These are phyloP conservation scores for Aphelocoma californica DNA, from an alignment of 2,797 vertebrate species.

Conservation along the genomic window DNA sequence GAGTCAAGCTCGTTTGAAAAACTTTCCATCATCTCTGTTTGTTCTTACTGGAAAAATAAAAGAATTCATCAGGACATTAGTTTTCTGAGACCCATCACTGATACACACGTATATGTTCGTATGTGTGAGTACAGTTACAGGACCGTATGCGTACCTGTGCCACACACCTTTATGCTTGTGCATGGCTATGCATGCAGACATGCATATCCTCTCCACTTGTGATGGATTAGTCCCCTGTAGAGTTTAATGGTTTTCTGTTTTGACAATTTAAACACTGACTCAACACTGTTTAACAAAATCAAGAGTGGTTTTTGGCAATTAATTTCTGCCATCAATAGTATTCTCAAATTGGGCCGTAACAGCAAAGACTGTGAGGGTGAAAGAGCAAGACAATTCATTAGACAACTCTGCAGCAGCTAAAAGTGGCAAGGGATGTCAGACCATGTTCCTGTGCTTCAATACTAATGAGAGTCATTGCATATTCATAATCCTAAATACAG, in stretches of 20 bases:
- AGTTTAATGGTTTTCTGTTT: constrained; percentile 71
- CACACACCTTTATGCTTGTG: not conserved
- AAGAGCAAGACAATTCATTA: constrained; percentile 86
- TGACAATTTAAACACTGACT: constrained; percentile 68
- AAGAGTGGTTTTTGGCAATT: constrained; percentile 70
- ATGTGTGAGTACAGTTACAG: not conserved
- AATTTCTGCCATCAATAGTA: constrained; percentile 74
- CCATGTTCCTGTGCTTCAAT: constrained; percentile 76
- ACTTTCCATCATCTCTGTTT: constrained; percentile 42
- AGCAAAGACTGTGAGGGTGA: constrained; percentile 70
- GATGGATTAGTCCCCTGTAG: constrained; percentile 30
- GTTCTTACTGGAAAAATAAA: constrained; percentile 47
- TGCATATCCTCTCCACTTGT: not conserved
- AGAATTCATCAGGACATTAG: constrained; percentile 28
- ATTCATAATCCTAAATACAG: constrained; percentile 88
- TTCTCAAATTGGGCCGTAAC: constrained; percentile 73
- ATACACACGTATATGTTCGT: rapidly evolving
- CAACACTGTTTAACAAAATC: constrained; percentile 72
- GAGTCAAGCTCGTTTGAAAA: constrained; percentile 57
- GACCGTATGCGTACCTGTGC: not conserved
- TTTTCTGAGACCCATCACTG: not conserved
- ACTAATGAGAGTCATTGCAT: constrained; percentile 89
- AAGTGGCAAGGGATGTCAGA: constrained; percentile 79
- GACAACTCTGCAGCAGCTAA: constrained; percentile 75
- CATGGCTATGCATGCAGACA: not conserved